Percentiles rank a stretch among this genome's conserved stretches.
These are phyloP conservation scores for Hemaris fuciformis DNA, from an alignment of 2,888 invertebrate genomes.

Conservation along the genomic window DNA sequence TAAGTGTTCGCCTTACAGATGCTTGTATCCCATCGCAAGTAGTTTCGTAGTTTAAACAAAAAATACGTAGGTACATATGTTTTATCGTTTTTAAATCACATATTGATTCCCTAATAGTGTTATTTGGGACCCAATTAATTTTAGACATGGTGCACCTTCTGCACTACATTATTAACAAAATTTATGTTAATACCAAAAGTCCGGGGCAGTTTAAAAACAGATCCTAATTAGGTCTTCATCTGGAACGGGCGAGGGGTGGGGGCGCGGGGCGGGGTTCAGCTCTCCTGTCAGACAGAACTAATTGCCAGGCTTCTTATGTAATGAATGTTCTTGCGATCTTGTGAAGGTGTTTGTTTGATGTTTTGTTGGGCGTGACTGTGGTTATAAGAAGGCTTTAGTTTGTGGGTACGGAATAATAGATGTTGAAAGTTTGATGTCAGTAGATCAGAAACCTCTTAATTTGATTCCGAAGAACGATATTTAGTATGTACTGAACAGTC, in stretches of 20 bases:
- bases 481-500: too few species aligned
- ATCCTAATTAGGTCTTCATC: slow-evolving; percentile 26
- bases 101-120: neutral
- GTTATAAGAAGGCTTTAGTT: too few species aligned
- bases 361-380: neutral
- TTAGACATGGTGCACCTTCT: neutral
- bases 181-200: slow-evolving; percentile 32
- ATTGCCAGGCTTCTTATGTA: neutral
- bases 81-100: too few species aligned
- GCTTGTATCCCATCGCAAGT: too few species aligned
- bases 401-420: neutral
- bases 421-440: too few species aligned
- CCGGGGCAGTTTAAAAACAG: slow-evolving; percentile 24
- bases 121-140: slow-evolving; percentile 12
- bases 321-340: neutral
- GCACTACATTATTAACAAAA: slow-evolving; percentile 27
- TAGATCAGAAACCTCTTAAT: too few species aligned
- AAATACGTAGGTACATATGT: too few species aligned
- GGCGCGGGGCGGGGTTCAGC: neutral
- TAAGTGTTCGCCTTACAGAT: too few species aligned
- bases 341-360: neutral
- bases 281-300: neutral
- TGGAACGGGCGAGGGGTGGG: slow-evolving; percentile 1
- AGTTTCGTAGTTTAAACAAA: too few species aligned
- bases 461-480: too few species aligned